Evolutionary conservation across 2,113 vertebrate genomes (phyloP).

Genomic region (Heteronetta atricapilla): DNA sequence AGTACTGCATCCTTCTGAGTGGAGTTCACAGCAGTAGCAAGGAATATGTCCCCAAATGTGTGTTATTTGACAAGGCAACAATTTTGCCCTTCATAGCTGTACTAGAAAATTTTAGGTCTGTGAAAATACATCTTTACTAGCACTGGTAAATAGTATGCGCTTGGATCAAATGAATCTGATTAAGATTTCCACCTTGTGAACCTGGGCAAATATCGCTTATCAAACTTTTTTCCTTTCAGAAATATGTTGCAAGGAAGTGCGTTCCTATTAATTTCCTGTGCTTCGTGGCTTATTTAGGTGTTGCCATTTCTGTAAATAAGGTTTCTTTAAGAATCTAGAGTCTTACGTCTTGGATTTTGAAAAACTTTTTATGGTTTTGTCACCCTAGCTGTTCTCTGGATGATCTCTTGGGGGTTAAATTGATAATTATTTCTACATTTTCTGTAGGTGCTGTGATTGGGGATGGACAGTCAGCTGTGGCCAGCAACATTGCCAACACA

Average conservation of each 20-base stretch:
- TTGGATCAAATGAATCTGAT: background rate
- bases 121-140: background rate
- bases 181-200: background rate
- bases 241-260: background rate
- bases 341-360: background rate
- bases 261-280: conserved; percentile 39
- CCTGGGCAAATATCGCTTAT: background rate
- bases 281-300: background rate
- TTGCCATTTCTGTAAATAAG: conserved; percentile 19
- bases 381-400: background rate
- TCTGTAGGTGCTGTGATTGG: conserved; percentile 92
- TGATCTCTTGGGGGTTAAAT: background rate
- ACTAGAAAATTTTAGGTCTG: background rate
- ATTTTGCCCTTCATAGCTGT: background rate
- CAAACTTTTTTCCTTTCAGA: background rate
- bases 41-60: background rate
- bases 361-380: background rate
- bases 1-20: background rate
- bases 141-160: background rate
- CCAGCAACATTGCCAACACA: conserved; percentile 98
- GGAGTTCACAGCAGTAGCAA: background rate
- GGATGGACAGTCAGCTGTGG: conserved; percentile 96
- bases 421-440: background rate
- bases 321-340: background rate
- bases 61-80: background rate